Percentiles rank a stretch among this genome's conserved stretches.
phyloP scores from a whole-genome alignment of 2,888 invertebrate species.

The Xestoiulus laeticollis region DNA sequence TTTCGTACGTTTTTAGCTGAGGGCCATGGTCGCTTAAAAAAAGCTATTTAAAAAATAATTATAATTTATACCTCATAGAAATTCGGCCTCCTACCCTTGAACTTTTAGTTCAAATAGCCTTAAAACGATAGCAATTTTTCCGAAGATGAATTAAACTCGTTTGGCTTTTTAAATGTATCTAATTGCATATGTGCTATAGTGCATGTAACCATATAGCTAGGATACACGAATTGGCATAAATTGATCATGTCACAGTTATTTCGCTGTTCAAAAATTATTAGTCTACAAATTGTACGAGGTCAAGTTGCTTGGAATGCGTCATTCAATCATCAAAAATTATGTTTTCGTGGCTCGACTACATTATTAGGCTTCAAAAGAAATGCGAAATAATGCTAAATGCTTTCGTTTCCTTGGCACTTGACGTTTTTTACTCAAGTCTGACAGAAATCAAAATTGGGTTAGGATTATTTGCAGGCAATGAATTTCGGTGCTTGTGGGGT shows the following conservation, averaged over 20 bases:
- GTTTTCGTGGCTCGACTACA: slow-evolving; percentile 10
- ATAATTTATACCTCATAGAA: background rate
- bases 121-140: background rate
- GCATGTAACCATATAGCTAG: background rate
- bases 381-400: background rate
- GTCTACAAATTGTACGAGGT: slow-evolving; percentile 5
- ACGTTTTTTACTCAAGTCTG: background rate
- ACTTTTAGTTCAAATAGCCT: background rate
- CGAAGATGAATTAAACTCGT: slow-evolving; percentile 1
- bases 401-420: slow-evolving; percentile 13
- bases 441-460: slow-evolving; percentile 23
- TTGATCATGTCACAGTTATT: background rate
- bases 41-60: background rate
- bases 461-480: background rate
- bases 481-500: background rate
- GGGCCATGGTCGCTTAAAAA: background rate
- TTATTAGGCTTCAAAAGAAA: background rate
- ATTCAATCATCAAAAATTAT: slow-evolving; percentile 5
- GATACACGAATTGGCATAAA: slow-evolving; percentile 29
- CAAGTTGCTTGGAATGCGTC: slow-evolving; percentile 3
- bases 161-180: slow-evolving; percentile 2
- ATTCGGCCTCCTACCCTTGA: slow-evolving; percentile 23
- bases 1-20: background rate
- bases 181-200: slow-evolving; percentile 9
- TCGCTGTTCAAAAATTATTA: background rate